phyloP scores from a whole-genome alignment of 1,140 invertebrate genomes.

The Mactra quadrangularis region DNA sequence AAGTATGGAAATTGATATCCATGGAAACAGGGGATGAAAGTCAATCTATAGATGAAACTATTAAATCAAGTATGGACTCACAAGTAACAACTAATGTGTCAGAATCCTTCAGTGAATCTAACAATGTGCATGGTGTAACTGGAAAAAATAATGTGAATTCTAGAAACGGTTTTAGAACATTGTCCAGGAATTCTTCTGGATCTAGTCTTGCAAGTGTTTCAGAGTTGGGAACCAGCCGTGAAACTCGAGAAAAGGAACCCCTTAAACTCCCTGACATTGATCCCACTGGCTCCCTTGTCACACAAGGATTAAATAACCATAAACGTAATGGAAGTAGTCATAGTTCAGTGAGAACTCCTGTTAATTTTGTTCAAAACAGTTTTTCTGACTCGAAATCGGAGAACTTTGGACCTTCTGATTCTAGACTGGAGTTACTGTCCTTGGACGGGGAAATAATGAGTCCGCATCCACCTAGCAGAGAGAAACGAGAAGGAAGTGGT shows the following conservation, averaged over 20 bases:
- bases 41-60: not conserved
- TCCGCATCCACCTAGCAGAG: constrained; percentile 35
- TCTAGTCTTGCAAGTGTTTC: constrained; percentile 50
- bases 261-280: constrained; percentile 57
- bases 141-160: constrained; percentile 9
- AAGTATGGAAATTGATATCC: constrained; percentile 55
- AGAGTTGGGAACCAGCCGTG: constrained; percentile 3
- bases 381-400: constrained; percentile 30
- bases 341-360: constrained; percentile 10
- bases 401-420: constrained; percentile 11
- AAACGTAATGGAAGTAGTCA: not conserved
- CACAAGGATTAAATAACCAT: constrained; percentile 51
- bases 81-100: not conserved
- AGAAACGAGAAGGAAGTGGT: constrained; percentile 39
- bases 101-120: constrained; percentile 9
- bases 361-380: constrained; percentile 34
- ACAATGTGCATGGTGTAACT: not conserved
- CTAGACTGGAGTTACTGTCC: constrained; percentile 42
- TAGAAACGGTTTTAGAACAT: constrained; percentile 31
- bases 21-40: constrained; percentile 41
- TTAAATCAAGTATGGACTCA: not conserved
- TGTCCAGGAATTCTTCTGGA: constrained; percentile 28
- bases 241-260: constrained; percentile 33
- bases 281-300: constrained; percentile 51
- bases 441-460: constrained; percentile 51